phyloP scores from a whole-genome alignment of 1,140 invertebrate species.

The Drosophila burlai region DNA sequence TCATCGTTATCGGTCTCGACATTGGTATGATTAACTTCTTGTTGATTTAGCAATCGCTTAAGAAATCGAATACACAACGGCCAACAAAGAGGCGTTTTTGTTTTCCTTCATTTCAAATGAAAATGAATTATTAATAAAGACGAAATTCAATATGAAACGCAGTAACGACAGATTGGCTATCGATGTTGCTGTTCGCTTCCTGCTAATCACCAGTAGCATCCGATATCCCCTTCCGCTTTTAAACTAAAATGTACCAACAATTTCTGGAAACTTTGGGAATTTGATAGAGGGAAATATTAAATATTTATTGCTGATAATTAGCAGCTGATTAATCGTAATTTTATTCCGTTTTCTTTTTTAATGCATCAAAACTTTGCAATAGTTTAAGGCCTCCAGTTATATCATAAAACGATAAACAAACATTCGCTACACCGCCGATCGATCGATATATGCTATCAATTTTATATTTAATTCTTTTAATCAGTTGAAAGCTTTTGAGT shows the following conservation, averaged over 20 bases:
- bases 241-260: neutral
- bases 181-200: constrained; percentile 10
- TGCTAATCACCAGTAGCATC: constrained; percentile 18
- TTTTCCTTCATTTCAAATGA: constrained; percentile 14
- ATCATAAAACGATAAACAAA: neutral
- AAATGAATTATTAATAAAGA: constrained; percentile 50
- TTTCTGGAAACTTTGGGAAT: neutral
- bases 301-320: neutral
- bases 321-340: neutral
- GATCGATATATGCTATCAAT: constrained; percentile 3
- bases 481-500: neutral
- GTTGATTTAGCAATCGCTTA: constrained; percentile 44
- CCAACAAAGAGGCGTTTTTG: constrained; percentile 47
- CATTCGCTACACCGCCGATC: neutral
- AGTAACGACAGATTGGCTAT: constrained; percentile 12
- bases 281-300: neutral
- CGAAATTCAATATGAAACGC: constrained; percentile 8
- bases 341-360: neutral
- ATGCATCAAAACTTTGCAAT: neutral
- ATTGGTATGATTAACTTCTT: constrained; percentile 35
- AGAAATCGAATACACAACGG: constrained; percentile 61
- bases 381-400: neutral
- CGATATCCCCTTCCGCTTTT: constrained; percentile 32
- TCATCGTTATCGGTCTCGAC: constrained; percentile 39
- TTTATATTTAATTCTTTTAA: constrained; percentile 1